Evolutionary conservation across 2,113 vertebrate genomes (phyloP).

Genomic region (Oenanthe melanoleuca): DNA sequence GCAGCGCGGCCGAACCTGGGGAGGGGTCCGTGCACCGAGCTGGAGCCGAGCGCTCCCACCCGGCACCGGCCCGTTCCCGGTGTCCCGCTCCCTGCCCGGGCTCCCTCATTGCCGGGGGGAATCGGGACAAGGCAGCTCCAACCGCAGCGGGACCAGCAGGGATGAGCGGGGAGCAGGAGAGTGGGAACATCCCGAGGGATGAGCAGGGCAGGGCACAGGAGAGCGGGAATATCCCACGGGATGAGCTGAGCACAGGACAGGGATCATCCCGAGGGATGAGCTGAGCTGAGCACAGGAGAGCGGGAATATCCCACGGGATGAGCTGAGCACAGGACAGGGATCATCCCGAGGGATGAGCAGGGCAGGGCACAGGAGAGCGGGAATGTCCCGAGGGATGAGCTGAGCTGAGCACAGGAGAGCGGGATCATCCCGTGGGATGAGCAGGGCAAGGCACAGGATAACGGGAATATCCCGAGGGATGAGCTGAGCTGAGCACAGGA

Average conservation of each 20-base stretch:
- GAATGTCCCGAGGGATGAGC: background rate
- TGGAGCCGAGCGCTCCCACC: background rate
- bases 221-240: background rate
- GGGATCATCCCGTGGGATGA: too few species aligned
- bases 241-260: background rate
- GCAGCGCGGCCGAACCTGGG: background rate
- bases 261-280: background rate
- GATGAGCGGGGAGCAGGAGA: background rate
- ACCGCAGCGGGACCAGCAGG: fast-evolving
- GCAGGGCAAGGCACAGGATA: background rate
- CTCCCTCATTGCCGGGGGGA: background rate
- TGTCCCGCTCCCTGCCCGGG: background rate
- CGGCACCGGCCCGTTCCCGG: background rate
- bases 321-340: background rate
- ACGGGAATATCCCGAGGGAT: too few species aligned
- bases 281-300: background rate
- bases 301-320: background rate
- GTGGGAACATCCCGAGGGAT: background rate
- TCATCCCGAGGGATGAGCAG: background rate
- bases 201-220: background rate
- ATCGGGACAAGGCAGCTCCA: background rate
- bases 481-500: too few species aligned
- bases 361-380: background rate
- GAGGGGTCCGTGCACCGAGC: background rate
- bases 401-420: background rate